Base-by-base conservation (phyloP, 2,888 invertebrate genomes). In the Sesia bembeciformis region DNA sequence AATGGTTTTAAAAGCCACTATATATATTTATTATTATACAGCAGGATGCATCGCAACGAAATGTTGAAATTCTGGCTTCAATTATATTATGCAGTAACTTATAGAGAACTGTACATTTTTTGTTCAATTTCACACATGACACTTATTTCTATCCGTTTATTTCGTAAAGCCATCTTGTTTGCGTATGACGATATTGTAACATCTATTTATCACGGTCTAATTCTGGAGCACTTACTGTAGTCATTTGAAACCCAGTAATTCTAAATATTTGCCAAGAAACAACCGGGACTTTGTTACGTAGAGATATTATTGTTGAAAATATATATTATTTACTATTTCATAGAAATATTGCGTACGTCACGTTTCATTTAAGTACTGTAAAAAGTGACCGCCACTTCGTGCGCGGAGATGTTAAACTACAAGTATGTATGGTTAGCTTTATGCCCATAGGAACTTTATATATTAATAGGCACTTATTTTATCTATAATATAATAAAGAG, bases 191-290 rank as follows among this genome's bases (percentile, higher is more conserved):
- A 7, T 50, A 23, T 23, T 50, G 50, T 23, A 7, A 50, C 7
- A 4, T 39, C 39, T 56, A 57, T 52, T 52, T 41, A 42, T 52
- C 23, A 43, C 23, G 46, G n/a, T 57, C 57, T 57, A 57, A 57
- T 57, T 56, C 52, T 43, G 56, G 57, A 52, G 54, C 57, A 56
- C 57, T 56, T 51, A 57, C 55, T 46, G 52, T 7, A 8, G 49
- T 53, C 52, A 53, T 57, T 53, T 51, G 55, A 53, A 8, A 39
- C 53, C 39, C 39, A 39, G 56, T 56, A 54, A 56, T 57, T 56
- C 52, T 50, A 57, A 56, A 54, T 56, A 56, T 41, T 50, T 57
- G 57, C 57, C 57, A 57, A 57, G 50, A 54, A 40, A 49, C 40
- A 52, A 52, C 38, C 38, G 52, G 6, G 23, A 40, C n/a, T 23